Base-by-base conservation (phyloP, 2,888 invertebrate genomes). In the Andrena fulva region DNA sequence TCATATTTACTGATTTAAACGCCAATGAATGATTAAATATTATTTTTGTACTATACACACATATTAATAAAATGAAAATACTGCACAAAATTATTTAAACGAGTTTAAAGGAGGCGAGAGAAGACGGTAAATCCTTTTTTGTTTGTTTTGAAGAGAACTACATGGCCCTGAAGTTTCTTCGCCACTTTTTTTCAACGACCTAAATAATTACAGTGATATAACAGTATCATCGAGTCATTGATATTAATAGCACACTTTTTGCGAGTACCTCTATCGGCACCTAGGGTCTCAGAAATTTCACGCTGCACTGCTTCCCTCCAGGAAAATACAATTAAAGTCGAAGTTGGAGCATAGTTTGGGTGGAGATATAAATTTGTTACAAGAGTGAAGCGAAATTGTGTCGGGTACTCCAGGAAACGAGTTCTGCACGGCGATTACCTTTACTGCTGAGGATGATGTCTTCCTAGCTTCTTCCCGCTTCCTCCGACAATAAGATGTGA, bases 401-500 rank as follows among this genome's bases (percentile, higher is more conserved):
- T 42, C 60, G 67, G 67, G 79, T 62, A n/a, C 62, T 71, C 78
- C 8, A 31, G 16, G 77, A 24, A 67, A 66, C 79, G 70, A 62
- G 62, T 67, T 71, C 60, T 16, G 42, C 24, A 10, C 50, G 33
- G 27, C 77, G 69, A 69, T 79, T 68, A 62, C 67, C 60, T 73
- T 52, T 67, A n/a, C 59, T 29, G 48, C 7, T 12, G 54, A 6
- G 67, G 67, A 68, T 35, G 79, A 68, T 79, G 79, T 29, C 50
- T 56, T 63, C 35, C 56, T 79, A 78, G 56, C 31, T 33, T 31
- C 60, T 48, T 24, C 69, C 59, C 33, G 48, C 35, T 70, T 20
- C 63, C 59, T n/a, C 8, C 24, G 2, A 16, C 64, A 66, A 62
- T 69, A 60, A 67, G 70, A 80, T 82, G 80, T 80, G 67, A 80